Base-by-base conservation (phyloP, 2,797 vertebrate genomes). In the Crenuchus spilurus region DNA sequence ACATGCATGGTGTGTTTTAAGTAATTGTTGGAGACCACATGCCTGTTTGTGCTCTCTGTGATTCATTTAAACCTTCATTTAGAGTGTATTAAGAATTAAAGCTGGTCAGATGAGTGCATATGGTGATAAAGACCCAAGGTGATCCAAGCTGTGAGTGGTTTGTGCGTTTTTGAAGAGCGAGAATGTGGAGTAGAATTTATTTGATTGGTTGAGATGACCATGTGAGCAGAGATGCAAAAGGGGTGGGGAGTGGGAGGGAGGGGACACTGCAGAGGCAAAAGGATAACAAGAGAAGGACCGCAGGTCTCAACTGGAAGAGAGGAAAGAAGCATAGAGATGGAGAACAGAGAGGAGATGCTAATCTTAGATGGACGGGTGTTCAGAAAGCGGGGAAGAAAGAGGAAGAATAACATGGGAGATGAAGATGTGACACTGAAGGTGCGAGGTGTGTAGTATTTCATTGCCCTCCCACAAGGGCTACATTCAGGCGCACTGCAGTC, bases 371-470 rank as follows among this genome's bases (percentile, higher is more conserved):
- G 63, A 28, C 66, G 62, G 28, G 51, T 76, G 60, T 65, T 72
- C 69, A 58, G 44, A 65, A 71, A 76, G 62, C 74, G 64, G 66
- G 78, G 75, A 14, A 74, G 66, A 52, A 80, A 73, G 48, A 83
- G 58, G 74, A 76, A 77, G 66, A 66, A 30, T 61, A 71, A 74
- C 58, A 82, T 52, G 52, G 74, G 57, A 42, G 77, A 81, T 68
- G 83, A 72, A 80, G 70, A 79, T 77, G 83, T 82, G 81, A 79
- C 79, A 55, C 81, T 87, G 82, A 85, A 87, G 85, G 85, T 87
- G 85, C 81, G 85, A 85, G 86, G 84, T 84, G 86, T 87, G 85
- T 83, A 80, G 84, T 77, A 80, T 83, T 68, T 78, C 67, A 39
- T 66, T 72, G 67, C 81, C 77, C 79, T 80, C 65, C n/a, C 52